A percentile compares a stretch with the other conserved stretches of the same genome.
These are phyloP conservation scores for Eublepharis macularius DNA, from an alignment of 2,113 vertebrate genomes.

Conservation along the genomic window DNA sequence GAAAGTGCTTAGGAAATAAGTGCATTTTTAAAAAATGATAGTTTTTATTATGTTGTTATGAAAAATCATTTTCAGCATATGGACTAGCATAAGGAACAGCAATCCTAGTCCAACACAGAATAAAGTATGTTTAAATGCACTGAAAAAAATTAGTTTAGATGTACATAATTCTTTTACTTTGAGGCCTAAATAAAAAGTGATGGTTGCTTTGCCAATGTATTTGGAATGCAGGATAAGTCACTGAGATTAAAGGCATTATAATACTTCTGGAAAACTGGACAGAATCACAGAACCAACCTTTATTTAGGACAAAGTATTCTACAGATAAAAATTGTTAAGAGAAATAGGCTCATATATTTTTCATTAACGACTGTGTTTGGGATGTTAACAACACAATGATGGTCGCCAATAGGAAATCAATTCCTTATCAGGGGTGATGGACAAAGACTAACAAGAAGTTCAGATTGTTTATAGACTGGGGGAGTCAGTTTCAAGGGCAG, in stretches of 20 bases:
- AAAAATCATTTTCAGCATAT: neutral
- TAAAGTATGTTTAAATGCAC: neutral
- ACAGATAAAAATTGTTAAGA: neutral
- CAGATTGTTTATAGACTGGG: neutral
- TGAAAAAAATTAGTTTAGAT: neutral
- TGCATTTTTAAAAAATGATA: neutral
- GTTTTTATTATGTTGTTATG: neutral
- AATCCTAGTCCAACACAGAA: neutral
- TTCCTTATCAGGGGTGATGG: neutral
- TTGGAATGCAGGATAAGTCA: neutral
- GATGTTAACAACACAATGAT: conserved; percentile 4
- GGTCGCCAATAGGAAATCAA: conserved; percentile 29
- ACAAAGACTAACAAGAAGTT: conserved; percentile 12
- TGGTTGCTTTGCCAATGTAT: neutral
- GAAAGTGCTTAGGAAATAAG: neutral
- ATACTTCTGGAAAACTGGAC: neutral
- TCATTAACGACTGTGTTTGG: neutral
- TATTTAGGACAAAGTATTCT: neutral
- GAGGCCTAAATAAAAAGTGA: neutral
- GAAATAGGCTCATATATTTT: neutral
- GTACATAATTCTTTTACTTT: neutral
- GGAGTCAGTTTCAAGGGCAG: conserved; percentile 29
- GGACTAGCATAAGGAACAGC: neutral
- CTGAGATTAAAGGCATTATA: neutral
- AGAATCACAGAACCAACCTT: neutral